Evolutionary conservation across 2,113 vertebrate species (phyloP).

Genomic region (Laterallus jamaicensis): DNA sequence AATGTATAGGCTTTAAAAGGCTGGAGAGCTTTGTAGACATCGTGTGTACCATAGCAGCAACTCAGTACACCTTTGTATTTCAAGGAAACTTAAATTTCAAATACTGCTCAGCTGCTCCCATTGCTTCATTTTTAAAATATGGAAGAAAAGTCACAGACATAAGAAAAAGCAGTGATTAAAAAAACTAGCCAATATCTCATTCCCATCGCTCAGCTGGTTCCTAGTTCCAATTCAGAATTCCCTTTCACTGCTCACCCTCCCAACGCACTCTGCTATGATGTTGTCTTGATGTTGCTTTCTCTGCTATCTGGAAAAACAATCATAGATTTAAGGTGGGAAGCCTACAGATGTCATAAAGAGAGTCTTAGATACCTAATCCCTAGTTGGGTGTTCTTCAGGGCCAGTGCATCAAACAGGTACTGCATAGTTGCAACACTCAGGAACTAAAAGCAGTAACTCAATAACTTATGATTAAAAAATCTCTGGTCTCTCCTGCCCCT

Average conservation of each 20-base stretch:
- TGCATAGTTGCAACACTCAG: not conserved
- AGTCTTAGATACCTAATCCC: not conserved
- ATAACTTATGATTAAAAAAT: not conserved
- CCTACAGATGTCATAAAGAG: not conserved
- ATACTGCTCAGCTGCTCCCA: not conserved
- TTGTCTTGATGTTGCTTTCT: not conserved
- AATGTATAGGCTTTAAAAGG: not conserved
- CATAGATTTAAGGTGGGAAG: not conserved
- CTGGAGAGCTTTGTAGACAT: not conserved
- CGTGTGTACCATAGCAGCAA: not conserved
- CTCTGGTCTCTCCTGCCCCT: not conserved
- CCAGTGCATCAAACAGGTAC: accelerated
- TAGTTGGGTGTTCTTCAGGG: not conserved
- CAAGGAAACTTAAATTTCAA: not conserved
- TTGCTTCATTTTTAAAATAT: not conserved
- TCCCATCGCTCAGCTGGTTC: not conserved
- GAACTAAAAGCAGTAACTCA: not conserved
- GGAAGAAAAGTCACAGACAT: not conserved
- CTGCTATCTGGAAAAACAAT: not conserved
- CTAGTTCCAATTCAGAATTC: not conserved
- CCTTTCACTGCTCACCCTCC: not conserved
- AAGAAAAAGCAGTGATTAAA: not conserved
- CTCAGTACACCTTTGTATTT: not conserved
- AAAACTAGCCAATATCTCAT: not conserved
- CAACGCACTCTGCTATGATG: accelerated